A percentile compares a stretch with the other conserved stretches of the same genome.
phyloP scores from a whole-genome alignment of 2,888 invertebrate species.

The Ellobium chinense region DNA sequence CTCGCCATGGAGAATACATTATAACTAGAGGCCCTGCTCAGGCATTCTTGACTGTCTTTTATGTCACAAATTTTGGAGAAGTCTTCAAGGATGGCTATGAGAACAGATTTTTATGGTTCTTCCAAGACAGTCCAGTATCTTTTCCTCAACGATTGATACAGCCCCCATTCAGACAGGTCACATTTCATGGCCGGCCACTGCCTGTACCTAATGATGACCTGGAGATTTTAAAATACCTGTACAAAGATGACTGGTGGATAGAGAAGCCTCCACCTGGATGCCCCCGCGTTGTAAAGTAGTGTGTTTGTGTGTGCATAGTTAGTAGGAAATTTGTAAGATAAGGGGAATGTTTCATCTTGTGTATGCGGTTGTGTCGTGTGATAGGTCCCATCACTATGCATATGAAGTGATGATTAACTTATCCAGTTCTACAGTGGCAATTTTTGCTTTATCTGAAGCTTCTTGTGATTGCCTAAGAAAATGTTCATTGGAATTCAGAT shows the following conservation, averaged over 20 bases:
- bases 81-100: constrained; percentile 82
- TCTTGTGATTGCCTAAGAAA: too few relatives aligned
- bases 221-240: constrained; percentile 83
- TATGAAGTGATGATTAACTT: too few relatives aligned
- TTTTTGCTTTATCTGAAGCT: too few relatives aligned
- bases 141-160: constrained; percentile 81
- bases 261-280: constrained; percentile 61
- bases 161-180: constrained; percentile 80
- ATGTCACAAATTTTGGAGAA: constrained; percentile 42
- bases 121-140: constrained; percentile 77
- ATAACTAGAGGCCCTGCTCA: constrained; percentile 76
- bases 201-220: constrained; percentile 82
- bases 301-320: too few relatives aligned
- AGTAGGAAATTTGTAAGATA: too few relatives aligned
- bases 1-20: constrained; percentile 81
- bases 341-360: too few relatives aligned
- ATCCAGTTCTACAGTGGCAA: too few relatives aligned
- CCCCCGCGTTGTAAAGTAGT: too few relatives aligned
- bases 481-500: too few relatives aligned
- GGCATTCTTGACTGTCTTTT: constrained; percentile 81
- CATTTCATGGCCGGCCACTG: constrained; percentile 69
- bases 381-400: too few relatives aligned
- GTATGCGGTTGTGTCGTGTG: too few relatives aligned
- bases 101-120: constrained; percentile 81
- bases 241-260: constrained; percentile 82